Percentiles rank a stretch among this genome's conserved stretches.
phyloP scores from a whole-genome alignment of 2,888 invertebrate species.

The Andrena flavipes region DNA sequence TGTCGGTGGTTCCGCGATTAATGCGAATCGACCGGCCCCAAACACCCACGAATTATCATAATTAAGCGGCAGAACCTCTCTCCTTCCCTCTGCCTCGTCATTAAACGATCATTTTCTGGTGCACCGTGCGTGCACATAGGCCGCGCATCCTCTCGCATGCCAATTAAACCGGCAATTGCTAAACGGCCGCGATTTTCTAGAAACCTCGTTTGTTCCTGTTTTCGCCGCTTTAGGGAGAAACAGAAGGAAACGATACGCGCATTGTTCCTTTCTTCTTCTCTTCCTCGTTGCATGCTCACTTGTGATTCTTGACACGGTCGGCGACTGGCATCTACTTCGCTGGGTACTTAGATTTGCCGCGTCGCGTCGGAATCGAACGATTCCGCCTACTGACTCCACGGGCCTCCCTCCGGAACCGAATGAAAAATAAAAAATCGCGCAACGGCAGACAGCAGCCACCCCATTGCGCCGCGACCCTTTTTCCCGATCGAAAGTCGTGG shows the following conservation, averaged over 20 bases:
- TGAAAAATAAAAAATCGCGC: conserved; percentile 72
- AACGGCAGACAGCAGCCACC: conserved; percentile 69
- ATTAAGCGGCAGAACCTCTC: conserved; percentile 53
- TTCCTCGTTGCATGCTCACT: neutral
- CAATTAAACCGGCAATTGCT: conserved; percentile 36
- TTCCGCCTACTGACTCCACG: neutral
- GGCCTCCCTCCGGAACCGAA: neutral
- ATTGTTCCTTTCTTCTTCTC: no score
- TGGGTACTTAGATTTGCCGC: neutral
- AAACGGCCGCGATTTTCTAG: conserved; percentile 6
- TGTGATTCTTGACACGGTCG: neutral
- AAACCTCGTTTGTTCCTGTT: conserved; percentile 11
- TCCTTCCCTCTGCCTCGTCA: conserved; percentile 18
- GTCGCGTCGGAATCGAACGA: neutral
- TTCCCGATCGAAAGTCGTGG: conserved; percentile 57
- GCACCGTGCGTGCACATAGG: conserved; percentile 28
- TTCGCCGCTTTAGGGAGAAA: neutral
- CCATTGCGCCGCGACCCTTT: conserved; percentile 58
- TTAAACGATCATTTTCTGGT: conserved; percentile 49
- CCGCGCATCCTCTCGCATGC: conserved; percentile 6
- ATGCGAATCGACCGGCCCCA: conserved; percentile 37
- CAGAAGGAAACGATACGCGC: neutral
- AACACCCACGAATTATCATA: conserved; percentile 51
- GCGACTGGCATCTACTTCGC: neutral
- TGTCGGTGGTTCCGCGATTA: conserved; percentile 22